phyloP scores from a whole-genome alignment of 2,113 vertebrate genomes.

The Puma concolor region DNA sequence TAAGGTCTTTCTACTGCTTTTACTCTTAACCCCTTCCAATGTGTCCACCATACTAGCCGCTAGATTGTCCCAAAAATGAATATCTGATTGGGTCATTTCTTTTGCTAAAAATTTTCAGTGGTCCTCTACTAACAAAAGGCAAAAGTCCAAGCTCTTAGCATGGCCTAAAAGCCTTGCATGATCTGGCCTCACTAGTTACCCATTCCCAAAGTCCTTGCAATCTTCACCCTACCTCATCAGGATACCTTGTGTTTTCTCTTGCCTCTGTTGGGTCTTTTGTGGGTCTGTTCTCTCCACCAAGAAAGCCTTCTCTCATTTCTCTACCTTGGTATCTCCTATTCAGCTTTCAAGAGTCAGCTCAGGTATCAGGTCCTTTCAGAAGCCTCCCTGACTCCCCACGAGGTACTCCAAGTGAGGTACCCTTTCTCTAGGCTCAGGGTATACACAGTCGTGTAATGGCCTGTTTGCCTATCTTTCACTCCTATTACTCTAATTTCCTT shows the following conservation, averaged over 20 bases:
- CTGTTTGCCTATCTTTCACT: neutral
- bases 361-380: neutral
- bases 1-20: neutral
- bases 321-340: neutral
- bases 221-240: neutral
- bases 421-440: neutral
- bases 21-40: neutral
- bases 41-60: neutral
- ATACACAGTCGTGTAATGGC: neutral
- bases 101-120: neutral
- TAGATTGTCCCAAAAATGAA: neutral
- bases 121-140: neutral
- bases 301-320: neutral
- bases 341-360: neutral
- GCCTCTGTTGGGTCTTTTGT: neutral
- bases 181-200: neutral
- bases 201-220: neutral
- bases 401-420: neutral
- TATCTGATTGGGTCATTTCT: neutral
- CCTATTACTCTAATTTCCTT: slow-evolving; percentile 1
- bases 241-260: neutral
- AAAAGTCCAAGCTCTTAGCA: neutral
- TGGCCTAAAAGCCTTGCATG: neutral
- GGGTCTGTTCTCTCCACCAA: neutral
- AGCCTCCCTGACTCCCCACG: neutral